These are phyloP conservation scores for Excalfactoria chinensis DNA, from an alignment of 2,113 vertebrate genomes.

Conservation along the genomic window DNA sequence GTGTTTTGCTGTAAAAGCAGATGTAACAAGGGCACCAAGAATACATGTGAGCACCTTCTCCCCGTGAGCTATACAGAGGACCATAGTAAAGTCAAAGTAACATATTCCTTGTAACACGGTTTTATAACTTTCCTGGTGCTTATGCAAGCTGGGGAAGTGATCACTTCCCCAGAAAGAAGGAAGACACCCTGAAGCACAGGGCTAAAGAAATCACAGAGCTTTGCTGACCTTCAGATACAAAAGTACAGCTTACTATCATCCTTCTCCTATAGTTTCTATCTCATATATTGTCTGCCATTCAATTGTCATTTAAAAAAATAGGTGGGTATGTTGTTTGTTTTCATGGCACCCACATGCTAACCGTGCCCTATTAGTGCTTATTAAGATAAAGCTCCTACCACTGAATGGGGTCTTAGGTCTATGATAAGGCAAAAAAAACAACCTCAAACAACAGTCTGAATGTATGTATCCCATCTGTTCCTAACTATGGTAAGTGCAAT, in stretches of 20 bases:
- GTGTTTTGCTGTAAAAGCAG: fast-evolving
- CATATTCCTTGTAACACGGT: background rate
- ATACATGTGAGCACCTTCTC: background rate
- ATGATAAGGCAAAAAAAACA: too few species aligned
- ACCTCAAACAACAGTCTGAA: too few species aligned
- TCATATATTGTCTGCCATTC: background rate
- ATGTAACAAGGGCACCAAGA: background rate
- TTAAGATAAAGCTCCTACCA: background rate
- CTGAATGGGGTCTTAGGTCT: background rate
- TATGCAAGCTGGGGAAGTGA: background rate
- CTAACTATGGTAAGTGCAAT: background rate
- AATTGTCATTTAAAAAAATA: background rate
- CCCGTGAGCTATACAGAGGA: background rate
- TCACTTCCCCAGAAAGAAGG: background rate
- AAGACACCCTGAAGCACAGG: background rate
- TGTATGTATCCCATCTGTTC: background rate
- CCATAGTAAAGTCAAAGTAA: background rate
- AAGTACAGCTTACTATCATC: background rate
- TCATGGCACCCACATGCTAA: background rate
- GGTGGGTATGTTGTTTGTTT: background rate
- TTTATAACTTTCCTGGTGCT: background rate
- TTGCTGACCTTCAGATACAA: background rate
- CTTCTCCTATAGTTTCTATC: background rate
- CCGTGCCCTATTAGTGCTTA: background rate
- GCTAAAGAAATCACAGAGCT: background rate